Percentiles rank a stretch among this genome's conserved stretches.
Evolutionary conservation across 1,140 invertebrate species (phyloP).

Genomic region (Solenopsis fugax): DNA sequence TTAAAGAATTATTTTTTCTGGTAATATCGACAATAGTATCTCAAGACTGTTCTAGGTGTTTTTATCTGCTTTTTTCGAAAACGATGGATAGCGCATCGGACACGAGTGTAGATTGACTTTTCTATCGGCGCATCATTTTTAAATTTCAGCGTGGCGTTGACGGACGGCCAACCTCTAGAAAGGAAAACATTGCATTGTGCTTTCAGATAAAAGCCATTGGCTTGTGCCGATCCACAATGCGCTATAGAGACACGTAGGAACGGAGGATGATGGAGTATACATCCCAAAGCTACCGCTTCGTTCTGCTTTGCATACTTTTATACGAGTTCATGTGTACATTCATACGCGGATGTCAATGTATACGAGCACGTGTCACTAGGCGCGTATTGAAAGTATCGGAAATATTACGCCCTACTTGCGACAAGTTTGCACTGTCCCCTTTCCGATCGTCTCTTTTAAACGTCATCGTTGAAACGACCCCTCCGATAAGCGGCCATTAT

Average conservation of each 20-base stretch:
- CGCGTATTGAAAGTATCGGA: slow-evolving; percentile 77
- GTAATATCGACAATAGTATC: neutral
- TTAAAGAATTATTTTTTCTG: neutral
- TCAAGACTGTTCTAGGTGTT: neutral
- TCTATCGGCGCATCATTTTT: slow-evolving; percentile 17
- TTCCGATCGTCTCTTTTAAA: slow-evolving; percentile 42
- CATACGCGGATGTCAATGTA: neutral
- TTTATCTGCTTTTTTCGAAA: slow-evolving; percentile 1
- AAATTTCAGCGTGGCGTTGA: slow-evolving; percentile 30
- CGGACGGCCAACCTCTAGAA: slow-evolving; percentile 54
- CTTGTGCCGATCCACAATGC: slow-evolving; percentile 59
- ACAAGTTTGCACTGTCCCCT: slow-evolving; percentile 44
- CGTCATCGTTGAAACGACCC: slow-evolving; percentile 61
- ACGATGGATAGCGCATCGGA: neutral
- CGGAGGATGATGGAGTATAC: slow-evolving; percentile 28
- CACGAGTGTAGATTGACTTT: neutral
- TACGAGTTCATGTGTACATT: neutral
- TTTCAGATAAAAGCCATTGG: slow-evolving; percentile 66
- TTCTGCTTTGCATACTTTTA: slow-evolving; percentile 11
- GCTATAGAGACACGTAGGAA: neutral
- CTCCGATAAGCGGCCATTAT: slow-evolving; percentile 44
- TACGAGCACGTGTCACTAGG: slow-evolving; percentile 45
- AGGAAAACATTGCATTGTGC: slow-evolving; percentile 66
- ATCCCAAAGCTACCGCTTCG: slow-evolving; percentile 46
- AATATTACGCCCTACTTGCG: slow-evolving; percentile 79